Evolutionary conservation across 2,888 invertebrate species (phyloP).

Genomic region (Cenopis cana): DNA sequence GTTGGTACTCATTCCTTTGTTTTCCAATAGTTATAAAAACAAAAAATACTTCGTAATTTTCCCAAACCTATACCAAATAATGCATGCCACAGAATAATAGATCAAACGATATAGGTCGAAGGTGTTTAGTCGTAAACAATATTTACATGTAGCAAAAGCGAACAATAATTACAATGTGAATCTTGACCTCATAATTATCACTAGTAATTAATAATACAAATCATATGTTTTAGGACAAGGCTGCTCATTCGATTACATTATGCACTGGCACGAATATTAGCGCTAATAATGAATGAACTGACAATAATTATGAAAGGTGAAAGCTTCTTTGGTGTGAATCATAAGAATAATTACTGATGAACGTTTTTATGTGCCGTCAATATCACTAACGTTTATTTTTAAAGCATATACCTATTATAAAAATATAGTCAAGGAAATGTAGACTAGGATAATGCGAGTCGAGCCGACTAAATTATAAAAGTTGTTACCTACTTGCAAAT

Average conservation of each 20-base stretch:
- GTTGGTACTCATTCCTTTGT: no score
- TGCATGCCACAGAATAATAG: no score
- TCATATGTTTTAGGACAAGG: neutral
- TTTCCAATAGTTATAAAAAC: no score
- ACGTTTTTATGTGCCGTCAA: no score
- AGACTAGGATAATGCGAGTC: no score
- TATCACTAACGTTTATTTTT: no score
- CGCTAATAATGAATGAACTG: slow-evolving; percentile 3
- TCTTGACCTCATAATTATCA: slow-evolving; percentile 2
- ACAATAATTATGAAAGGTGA: slow-evolving; percentile 4
- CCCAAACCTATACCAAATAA: no score
- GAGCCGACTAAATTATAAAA: no score
- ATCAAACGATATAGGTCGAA: no score
- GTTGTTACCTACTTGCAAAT: neutral
- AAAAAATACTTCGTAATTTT: no score
- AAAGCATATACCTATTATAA: neutral
- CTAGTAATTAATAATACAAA: neutral
- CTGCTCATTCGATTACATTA: slow-evolving; percentile 3
- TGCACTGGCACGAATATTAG: slow-evolving; percentile 1
- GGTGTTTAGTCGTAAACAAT: no score
- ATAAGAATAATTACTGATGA: no score
- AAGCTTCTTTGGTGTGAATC: neutral
- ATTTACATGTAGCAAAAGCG: neutral
- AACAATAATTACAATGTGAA: neutral
- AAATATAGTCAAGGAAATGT: neutral